Conservation (phyloP, 2,797 vertebrate genomes). For the Meriones psammophilus region DNA sequence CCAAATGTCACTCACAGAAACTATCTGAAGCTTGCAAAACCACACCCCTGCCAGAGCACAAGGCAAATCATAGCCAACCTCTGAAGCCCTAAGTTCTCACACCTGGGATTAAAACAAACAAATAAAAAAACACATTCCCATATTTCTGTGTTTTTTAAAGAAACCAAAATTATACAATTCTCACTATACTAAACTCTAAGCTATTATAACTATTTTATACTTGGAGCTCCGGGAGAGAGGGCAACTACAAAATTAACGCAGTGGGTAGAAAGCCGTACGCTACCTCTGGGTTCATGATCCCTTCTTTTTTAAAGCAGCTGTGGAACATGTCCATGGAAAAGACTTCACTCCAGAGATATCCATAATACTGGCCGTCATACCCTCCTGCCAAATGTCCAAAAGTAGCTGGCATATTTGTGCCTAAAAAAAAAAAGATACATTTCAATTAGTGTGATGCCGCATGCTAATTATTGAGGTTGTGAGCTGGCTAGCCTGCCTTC, state of each 20-base stretch:
- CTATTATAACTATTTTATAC: constrained; percentile 22
- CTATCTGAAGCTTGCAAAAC: too few relatives aligned
- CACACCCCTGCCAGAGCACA: too few relatives aligned
- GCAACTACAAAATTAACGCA: constrained; percentile 27
- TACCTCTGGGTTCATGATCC: constrained; percentile 96
- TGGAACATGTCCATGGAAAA: constrained; percentile 98
- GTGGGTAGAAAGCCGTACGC: constrained; percentile 50
- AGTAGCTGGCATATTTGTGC: constrained; percentile 97
- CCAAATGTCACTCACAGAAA: too few relatives aligned
- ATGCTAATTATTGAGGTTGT: constrained; percentile 32
- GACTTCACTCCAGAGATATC: constrained; percentile 98
- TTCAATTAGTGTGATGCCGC: constrained; percentile 63
- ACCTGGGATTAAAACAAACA: too few relatives aligned
- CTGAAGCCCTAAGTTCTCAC: too few relatives aligned
- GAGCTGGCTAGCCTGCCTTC: constrained; percentile 46
- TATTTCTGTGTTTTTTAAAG: too few relatives aligned
- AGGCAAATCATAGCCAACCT: too few relatives aligned
- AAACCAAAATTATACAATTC: too few relatives aligned
- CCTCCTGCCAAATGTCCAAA: constrained; percentile 96
- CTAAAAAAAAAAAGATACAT: constrained; percentile 86
- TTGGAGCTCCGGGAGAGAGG: constrained; percentile 27
- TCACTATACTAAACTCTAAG: constrained; percentile 16
- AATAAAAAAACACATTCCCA: too few relatives aligned
- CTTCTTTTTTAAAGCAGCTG: constrained; percentile 95
- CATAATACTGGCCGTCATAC: constrained; percentile 97